Percentiles rank a stretch among this genome's conserved stretches.
Conservation (phyloP, 2,888 invertebrate species). For the Drosophila trichaetosa region DNA sequence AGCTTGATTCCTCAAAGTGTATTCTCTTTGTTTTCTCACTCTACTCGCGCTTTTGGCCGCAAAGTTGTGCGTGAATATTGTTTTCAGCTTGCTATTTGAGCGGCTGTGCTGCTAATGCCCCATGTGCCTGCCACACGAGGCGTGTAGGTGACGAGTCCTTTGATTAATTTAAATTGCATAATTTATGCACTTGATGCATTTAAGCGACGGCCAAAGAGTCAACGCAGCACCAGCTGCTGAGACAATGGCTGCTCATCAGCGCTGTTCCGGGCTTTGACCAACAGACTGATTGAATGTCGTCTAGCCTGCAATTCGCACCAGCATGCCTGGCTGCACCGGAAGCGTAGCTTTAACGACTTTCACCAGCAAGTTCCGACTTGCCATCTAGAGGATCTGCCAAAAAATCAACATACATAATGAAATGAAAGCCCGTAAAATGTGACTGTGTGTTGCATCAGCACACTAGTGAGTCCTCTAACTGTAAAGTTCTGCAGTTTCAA, state of each 20-base stretch:
- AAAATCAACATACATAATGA: slow-evolving; percentile 5
- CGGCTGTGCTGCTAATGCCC: slow-evolving; percentile 24
- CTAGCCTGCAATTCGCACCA: slow-evolving; percentile 49
- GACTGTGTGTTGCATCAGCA: background rate
- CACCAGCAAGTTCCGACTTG: background rate
- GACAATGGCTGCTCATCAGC: slow-evolving; percentile 76
- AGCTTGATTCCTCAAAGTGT: slow-evolving; percentile 10
- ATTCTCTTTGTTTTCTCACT: background rate
- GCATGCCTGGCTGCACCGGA: slow-evolving; percentile 78
- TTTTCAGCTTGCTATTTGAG: slow-evolving; percentile 36
- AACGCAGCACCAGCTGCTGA: slow-evolving; percentile 23
- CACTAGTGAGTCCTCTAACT: background rate
- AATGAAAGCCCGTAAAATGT: background rate
- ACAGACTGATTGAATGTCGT: slow-evolving; percentile 23
- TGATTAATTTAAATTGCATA: slow-evolving; percentile 72
- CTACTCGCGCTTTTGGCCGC: slow-evolving; percentile 14
- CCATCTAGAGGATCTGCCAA: background rate
- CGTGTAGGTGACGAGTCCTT: slow-evolving; percentile 58
- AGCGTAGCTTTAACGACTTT: slow-evolving; percentile 80
- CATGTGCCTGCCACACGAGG: slow-evolving; percentile 34
- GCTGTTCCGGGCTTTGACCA: slow-evolving; percentile 9
- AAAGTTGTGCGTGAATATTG: slow-evolving; percentile 33
- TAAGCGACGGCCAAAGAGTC: slow-evolving; percentile 41
- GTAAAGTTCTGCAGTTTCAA: background rate
- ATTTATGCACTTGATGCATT: slow-evolving; percentile 60